Evolutionary conservation across 2,797 vertebrate genomes (phyloP).

Genomic region (Xenentodon cancila): DNA sequence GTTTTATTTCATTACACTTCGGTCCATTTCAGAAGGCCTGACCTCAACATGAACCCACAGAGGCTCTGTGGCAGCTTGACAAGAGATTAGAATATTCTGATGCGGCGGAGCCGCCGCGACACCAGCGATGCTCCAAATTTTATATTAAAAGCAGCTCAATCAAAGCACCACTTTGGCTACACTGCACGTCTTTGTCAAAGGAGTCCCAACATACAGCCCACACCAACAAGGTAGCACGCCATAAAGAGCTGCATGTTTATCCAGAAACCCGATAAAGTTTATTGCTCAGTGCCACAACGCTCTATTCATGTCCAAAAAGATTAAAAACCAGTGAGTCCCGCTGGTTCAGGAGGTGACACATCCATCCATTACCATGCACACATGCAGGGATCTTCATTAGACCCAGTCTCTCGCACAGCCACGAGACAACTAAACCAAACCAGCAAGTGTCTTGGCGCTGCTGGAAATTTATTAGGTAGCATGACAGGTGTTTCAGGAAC

Average conservation of each 20-base stretch:
- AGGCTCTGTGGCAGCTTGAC: background rate
- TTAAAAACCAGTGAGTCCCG: background rate
- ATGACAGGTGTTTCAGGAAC: no score
- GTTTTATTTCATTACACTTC: conserved; percentile 11
- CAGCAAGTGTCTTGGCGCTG: background rate
- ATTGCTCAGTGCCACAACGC: background rate
- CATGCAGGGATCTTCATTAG: background rate
- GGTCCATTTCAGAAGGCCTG: conserved; percentile 9
- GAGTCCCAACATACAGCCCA: no score
- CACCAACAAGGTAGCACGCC: background rate
- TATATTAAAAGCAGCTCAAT: background rate
- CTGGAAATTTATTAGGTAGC: background rate
- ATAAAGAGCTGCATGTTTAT: background rate
- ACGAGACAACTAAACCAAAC: background rate
- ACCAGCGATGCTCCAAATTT: background rate
- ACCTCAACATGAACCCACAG: conserved; percentile 32
- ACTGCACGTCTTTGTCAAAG: no score
- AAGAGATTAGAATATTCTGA: background rate
- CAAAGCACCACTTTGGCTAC: background rate
- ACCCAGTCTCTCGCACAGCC: rapidly evolving
- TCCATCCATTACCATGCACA: background rate
- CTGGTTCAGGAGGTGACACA: background rate
- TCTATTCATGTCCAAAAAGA: background rate
- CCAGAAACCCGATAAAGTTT: conserved; percentile 2
- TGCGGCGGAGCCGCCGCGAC: background rate